Evolutionary conservation across 92 coral and sea anemone species (phyloP).

Genomic region (Palythoa grandiflora): DNA sequence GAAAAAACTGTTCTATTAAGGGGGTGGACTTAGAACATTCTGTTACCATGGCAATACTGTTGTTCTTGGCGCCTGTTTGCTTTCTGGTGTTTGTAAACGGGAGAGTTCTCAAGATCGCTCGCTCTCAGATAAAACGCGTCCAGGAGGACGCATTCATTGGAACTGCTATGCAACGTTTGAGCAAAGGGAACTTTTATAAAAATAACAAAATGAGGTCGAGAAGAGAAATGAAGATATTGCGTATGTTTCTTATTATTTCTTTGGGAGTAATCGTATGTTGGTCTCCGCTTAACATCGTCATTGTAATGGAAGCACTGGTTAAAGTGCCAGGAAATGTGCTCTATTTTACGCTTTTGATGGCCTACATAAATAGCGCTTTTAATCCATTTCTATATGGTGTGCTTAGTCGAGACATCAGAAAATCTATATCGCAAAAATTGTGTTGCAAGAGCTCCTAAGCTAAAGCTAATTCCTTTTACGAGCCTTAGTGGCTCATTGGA

Average conservation of each 20-base stretch:
- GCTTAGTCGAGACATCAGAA: constrained; percentile 22
- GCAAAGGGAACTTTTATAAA: not conserved
- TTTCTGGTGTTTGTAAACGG: constrained; percentile 28
- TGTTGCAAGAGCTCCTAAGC: not conserved
- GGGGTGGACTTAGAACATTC: constrained; percentile 7
- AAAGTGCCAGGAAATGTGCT: not conserved
- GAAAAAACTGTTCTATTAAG: not conserved
- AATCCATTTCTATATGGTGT: constrained; percentile 26
- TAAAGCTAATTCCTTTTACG: too few species aligned
- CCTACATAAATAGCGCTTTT: constrained; percentile 18
- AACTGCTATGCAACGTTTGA: not conserved
- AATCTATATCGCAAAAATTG: not conserved
- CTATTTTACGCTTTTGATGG: not conserved
- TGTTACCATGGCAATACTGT: not conserved
- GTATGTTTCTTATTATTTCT: constrained; percentile 17
- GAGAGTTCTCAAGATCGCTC: constrained; percentile 35
- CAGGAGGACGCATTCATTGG: not conserved
- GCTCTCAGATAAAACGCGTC: not conserved
- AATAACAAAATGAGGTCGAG: not conserved
- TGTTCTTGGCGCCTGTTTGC: constrained; percentile 1
- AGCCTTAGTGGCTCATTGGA: too few species aligned
- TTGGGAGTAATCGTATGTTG: not conserved
- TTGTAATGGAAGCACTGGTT: constrained; percentile 1
- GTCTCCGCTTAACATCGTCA: constrained; percentile 1
- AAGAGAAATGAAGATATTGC: constrained; percentile 4